Percentiles rank a stretch among this genome's conserved stretches.
Conservation (phyloP, 2,113 vertebrate genomes). For the Tachysurus vachellii region DNA sequence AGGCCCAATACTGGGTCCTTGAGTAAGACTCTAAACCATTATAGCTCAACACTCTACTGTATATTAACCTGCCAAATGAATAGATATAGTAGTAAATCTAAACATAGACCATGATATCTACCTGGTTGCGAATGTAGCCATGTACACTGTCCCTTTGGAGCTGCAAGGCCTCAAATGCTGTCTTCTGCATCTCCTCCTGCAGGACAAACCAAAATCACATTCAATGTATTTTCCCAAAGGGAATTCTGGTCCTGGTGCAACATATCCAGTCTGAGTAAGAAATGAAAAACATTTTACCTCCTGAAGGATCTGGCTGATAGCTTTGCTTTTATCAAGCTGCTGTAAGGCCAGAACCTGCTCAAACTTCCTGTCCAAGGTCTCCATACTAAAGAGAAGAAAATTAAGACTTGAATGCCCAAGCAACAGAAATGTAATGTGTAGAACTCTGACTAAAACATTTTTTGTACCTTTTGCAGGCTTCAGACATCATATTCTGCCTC, state of each 20-base stretch:
- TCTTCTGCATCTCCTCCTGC: slow-evolving; percentile 95
- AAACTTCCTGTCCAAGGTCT: slow-evolving; percentile 85
- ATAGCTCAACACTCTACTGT: neutral
- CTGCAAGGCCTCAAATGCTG: slow-evolving; percentile 93
- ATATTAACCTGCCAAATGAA: neutral
- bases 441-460: neutral
- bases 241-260: neutral
- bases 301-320: slow-evolving; percentile 86
- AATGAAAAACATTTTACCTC: slow-evolving; percentile 74
- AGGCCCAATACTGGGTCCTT: neutral
- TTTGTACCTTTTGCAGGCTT: slow-evolving; percentile 85
- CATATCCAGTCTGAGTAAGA: neutral
- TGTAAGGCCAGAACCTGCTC: slow-evolving; percentile 88
- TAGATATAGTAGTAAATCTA: neutral
- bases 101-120: slow-evolving; percentile 57
- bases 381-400: slow-evolving; percentile 74
- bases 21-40: neutral
- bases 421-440: neutral
- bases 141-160: slow-evolving; percentile 91
- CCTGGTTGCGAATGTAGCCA: slow-evolving; percentile 89
- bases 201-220: slow-evolving; percentile 23
- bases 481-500: slow-evolving; percentile 79
- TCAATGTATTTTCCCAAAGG: neutral
- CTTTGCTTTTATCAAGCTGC: slow-evolving; percentile 91
- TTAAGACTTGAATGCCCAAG: neutral